Conservation (phyloP, 2,113 vertebrate species). For the Podarcis muralis region DNA sequence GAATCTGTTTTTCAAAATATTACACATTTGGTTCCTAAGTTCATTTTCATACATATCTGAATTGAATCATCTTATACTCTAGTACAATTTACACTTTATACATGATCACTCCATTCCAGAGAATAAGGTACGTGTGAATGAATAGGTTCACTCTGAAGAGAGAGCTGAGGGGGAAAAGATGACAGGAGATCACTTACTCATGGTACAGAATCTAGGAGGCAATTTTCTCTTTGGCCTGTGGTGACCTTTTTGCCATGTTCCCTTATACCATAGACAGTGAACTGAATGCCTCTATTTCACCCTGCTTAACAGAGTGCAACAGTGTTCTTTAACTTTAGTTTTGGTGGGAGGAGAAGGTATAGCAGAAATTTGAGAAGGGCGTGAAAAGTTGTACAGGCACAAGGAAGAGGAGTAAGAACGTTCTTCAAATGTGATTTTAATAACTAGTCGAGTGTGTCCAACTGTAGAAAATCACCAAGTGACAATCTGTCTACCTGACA, state of each 20-base stretch:
- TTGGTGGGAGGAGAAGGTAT: slow-evolving; percentile 85
- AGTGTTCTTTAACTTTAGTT: slow-evolving; percentile 82
- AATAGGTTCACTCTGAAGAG: slow-evolving; percentile 44
- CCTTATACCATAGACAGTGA: slow-evolving; percentile 72
- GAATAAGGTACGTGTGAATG: neutral
- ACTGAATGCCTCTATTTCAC: slow-evolving; percentile 80
- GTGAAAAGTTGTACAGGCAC: slow-evolving; percentile 74
- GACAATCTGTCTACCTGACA: slow-evolving; percentile 84
- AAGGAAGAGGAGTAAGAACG: slow-evolving; percentile 76
- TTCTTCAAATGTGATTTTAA: slow-evolving; percentile 80
- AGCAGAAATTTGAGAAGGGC: slow-evolving; percentile 84
- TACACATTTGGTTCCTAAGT: neutral
- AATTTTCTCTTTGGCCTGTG: slow-evolving; percentile 81
- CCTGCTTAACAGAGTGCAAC: slow-evolving; percentile 79
- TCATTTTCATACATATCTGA: neutral
- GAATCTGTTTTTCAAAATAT: neutral
- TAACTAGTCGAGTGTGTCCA: slow-evolving; percentile 81
- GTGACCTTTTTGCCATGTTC: slow-evolving; percentile 87
- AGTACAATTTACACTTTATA: neutral
- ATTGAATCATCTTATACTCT: neutral
- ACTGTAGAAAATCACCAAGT: slow-evolving; percentile 82
- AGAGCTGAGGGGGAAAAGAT: slow-evolving; percentile 46
- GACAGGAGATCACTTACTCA: slow-evolving; percentile 85
- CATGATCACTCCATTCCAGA: neutral
- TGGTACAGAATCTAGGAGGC: slow-evolving; percentile 73